Evolutionary conservation across 2,797 vertebrate genomes (phyloP).

Genomic region (Menidia menidia): DNA sequence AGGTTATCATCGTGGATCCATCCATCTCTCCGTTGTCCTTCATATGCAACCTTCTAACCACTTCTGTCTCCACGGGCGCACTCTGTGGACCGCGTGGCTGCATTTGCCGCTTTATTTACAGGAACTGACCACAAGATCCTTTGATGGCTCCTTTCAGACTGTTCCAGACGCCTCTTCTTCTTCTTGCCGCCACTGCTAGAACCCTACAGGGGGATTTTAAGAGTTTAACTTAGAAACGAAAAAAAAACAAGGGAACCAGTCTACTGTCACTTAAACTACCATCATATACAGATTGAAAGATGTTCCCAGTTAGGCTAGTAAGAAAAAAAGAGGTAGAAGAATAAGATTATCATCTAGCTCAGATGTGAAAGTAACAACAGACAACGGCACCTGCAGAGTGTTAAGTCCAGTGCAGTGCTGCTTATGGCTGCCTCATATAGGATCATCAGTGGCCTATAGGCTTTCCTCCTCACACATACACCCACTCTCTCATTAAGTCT

Average conservation of each 20-base stretch:
- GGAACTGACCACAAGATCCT: constrained; percentile 69
- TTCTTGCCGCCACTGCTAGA: constrained; percentile 66
- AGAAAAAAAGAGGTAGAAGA: neutral
- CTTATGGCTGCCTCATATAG: constrained; percentile 65
- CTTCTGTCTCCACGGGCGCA: constrained; percentile 36
- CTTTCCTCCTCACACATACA: constrained; percentile 55
- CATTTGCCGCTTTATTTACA: constrained; percentile 77
- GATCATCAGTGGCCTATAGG: constrained; percentile 74
- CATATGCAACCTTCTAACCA: constrained; percentile 47
- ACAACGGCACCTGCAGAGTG: constrained; percentile 70
- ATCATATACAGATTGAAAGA: constrained; percentile 55
- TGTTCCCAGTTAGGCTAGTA: constrained; percentile 53
- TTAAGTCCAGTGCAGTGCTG: constrained; percentile 53
- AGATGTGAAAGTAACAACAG: constrained; percentile 39
- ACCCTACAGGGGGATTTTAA: constrained; percentile 53
- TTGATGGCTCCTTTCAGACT: constrained; percentile 61
- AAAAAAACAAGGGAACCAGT: constrained; percentile 14
- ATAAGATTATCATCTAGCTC: constrained; percentile 3
- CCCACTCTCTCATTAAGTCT: constrained; percentile 69
- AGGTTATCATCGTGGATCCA: constrained; percentile 55
- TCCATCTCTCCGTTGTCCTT: constrained; percentile 18
- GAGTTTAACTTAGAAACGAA: constrained; percentile 30
- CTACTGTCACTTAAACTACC: constrained; percentile 42
- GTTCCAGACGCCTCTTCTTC: constrained; percentile 53
- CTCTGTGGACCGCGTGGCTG: constrained; percentile 62